Percentiles rank a stretch among this genome's conserved stretches.
Evolutionary conservation across 2,113 vertebrate genomes (phyloP).

Genomic region (Nannobrachium achirus): DNA sequence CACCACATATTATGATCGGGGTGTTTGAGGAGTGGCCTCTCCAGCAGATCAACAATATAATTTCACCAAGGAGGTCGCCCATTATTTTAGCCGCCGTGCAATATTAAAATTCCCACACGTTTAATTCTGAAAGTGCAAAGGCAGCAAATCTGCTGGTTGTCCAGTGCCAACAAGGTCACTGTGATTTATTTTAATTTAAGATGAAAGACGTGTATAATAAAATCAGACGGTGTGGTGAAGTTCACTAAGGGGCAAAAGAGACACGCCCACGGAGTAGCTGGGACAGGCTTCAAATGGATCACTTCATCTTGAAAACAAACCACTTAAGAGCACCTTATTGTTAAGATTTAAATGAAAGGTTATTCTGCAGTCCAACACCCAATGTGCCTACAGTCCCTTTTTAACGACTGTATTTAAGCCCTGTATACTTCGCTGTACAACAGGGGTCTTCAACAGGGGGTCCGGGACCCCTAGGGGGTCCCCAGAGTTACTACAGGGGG

Average conservation of each 20-base stretch:
- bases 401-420: background rate
- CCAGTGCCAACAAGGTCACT: too few relatives aligned
- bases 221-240: background rate
- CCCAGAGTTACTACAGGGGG: too few relatives aligned
- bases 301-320: conserved; percentile 20
- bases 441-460: too few relatives aligned
- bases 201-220: background rate
- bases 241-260: conserved; percentile 4
- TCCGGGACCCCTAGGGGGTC: too few relatives aligned
- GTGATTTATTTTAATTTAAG: too few relatives aligned
- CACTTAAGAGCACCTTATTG: conserved; percentile 16
- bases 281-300: conserved; percentile 37
- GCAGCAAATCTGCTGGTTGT: conserved; percentile 38
- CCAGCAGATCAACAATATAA: conserved; percentile 66
- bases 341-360: conserved; percentile 13
- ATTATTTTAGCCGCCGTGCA: conserved; percentile 52
- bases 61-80: conserved; percentile 60
- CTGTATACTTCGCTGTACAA: too few relatives aligned
- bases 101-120: conserved; percentile 63
- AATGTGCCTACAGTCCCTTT: conserved; percentile 18
- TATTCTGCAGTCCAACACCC: conserved; percentile 1
- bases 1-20: conserved; percentile 57
- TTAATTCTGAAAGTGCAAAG: conserved; percentile 57
- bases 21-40: conserved; percentile 69
- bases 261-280: conserved; percentile 40